Base-by-base conservation (phyloP, 1,140 invertebrate species). In the Triops longicaudatus region DNA sequence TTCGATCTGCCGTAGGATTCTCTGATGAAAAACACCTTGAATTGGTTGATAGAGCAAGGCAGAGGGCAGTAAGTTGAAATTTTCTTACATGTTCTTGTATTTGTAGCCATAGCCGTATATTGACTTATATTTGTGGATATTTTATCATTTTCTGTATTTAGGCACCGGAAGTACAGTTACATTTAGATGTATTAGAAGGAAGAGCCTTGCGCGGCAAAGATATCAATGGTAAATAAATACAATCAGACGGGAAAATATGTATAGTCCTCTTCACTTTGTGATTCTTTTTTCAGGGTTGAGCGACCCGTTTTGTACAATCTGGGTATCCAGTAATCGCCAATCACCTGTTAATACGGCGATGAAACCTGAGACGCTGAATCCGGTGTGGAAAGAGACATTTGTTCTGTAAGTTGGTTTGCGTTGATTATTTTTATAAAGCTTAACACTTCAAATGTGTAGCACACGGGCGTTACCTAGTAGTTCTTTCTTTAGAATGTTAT, bases 311-410 rank as follows among this genome's bases (percentile, higher is more conserved):
- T 93, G 93, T 28, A 93, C 92, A 1, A 86, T 95, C 78, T 95
- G 91, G 84, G 84, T 94, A 76, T 89, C 91, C 81, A 93, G 91
- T 12, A 88, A 90, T 78, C 87, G 88, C 1, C 89, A 90, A 0
- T 89, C 91, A 81, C 88, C 91, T 79, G 93, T 93, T 80, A 94
- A 93, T 79, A 97, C 96, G 22, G 93, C 93, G 11, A 96, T 98
- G 1, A 98, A 97, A 85, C 87, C 90, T 7, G 89, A 88, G 79
- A 98, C 96, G 0, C 85, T 98, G 5, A 92, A 92, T 84, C 97
- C 97, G 0, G 85, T 90, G 26, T 99, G 97, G 96, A 96, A 98
- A 83, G 96, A 99, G 86, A 93, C 96, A 86, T 98, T 98, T 85
- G 93, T 94, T 83, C 89, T 98, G 95, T 97, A 87, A 92, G 94